Conservation (phyloP, 2,888 invertebrate species). For the Dasypogon diadema region DNA sequence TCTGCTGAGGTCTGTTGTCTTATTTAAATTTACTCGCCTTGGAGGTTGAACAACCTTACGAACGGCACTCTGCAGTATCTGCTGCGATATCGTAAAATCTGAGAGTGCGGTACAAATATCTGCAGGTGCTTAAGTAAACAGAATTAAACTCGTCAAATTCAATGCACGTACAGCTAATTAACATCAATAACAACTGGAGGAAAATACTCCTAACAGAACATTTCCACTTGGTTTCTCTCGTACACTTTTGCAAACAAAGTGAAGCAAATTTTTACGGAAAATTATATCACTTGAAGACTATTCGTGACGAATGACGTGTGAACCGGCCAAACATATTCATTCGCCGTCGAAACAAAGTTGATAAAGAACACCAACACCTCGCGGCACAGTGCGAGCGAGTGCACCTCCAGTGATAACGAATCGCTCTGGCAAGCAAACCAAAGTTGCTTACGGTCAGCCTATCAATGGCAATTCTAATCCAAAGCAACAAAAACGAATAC, state of each 20-base stretch:
- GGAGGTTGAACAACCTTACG: constrained; percentile 31
- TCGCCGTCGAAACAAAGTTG: not conserved
- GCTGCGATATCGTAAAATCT: constrained; percentile 2
- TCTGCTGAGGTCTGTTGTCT: constrained; percentile 32
- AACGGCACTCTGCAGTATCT: constrained; percentile 21
- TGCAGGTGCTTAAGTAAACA: not conserved
- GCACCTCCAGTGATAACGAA: not conserved
- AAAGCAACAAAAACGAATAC: not conserved
- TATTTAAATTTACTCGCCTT: constrained; percentile 12
- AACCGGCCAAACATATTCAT: not conserved
- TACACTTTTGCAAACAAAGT: not conserved
- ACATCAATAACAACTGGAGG: constrained; percentile 1
- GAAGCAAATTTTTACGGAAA: constrained; percentile 1
- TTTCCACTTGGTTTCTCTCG: not conserved
- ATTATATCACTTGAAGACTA: constrained; percentile 7
- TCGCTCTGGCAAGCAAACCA: not conserved
- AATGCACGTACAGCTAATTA: not conserved
- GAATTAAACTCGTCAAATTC: constrained; percentile 7
- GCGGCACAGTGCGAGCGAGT: too few species aligned
- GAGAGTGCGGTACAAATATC: not conserved
- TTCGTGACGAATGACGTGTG: not conserved
- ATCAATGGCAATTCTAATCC: not conserved
- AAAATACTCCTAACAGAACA: not conserved
- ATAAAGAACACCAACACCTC: constrained; percentile 17
- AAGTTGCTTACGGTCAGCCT: not conserved